Percentiles rank a stretch among this genome's conserved stretches.
Conservation (phyloP, 1,140 invertebrate genomes). For the Papilio dardanus region DNA sequence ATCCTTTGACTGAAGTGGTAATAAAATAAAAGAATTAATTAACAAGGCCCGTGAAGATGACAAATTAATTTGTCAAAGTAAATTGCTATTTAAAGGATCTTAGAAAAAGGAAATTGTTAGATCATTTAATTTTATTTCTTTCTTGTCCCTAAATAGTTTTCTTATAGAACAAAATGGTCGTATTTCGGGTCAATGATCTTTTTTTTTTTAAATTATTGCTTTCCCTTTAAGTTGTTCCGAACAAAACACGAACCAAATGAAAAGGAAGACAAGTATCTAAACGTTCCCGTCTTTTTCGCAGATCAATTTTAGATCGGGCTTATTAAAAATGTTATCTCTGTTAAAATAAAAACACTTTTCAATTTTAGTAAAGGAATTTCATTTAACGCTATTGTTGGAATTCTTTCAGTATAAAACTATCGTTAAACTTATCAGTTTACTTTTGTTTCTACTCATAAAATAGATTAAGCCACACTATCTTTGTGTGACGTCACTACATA, state of each 20-base stretch:
- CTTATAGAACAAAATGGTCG: background rate
- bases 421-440: background rate
- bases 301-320: conserved; percentile 11
- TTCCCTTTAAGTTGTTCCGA: background rate
- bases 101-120: background rate
- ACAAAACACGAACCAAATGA: background rate
- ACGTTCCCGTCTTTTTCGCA: background rate
- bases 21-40: background rate
- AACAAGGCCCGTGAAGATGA: background rate
- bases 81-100: background rate
- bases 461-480: too few relatives aligned
- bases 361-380: conserved; percentile 8
- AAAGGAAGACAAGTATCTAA: background rate
- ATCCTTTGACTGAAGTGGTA: background rate
- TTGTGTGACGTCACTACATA: too few relatives aligned
- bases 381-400: background rate
- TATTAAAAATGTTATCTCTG: conserved; percentile 8
- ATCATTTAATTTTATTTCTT: background rate
- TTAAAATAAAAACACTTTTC: background rate
- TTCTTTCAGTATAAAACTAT: background rate
- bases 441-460: background rate
- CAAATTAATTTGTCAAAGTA: background rate
- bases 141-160: background rate
- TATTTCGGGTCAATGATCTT: background rate
- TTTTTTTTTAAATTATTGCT: background rate